Conservation (phyloP, 2,113 vertebrate genomes). For the Talpa occidentalis region DNA sequence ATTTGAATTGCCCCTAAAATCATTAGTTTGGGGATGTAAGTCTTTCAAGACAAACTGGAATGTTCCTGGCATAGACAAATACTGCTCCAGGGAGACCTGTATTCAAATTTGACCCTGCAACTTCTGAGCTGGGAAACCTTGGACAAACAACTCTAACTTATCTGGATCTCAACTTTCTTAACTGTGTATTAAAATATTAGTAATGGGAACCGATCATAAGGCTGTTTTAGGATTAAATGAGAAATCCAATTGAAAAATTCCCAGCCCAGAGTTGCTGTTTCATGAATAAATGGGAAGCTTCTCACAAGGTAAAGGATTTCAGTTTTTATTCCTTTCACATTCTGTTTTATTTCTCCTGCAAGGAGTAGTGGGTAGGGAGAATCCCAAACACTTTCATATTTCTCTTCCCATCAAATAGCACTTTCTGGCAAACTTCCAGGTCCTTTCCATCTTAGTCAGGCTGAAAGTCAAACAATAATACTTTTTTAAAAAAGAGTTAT, state of each 20-base stretch:
- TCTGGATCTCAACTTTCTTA: neutral
- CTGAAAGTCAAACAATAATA: slow-evolving; percentile 54
- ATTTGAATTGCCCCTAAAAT: neutral
- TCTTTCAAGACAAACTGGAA: neutral
- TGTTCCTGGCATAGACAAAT: neutral
- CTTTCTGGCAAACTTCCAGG: slow-evolving; percentile 59
- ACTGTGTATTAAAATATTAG: neutral
- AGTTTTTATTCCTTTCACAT: neutral
- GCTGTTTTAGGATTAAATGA: neutral
- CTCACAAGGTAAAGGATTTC: neutral
- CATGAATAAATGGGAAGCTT: neutral
- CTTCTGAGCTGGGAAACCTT: neutral
- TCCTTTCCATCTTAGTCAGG: slow-evolving; percentile 53
- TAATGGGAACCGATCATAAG: neutral
- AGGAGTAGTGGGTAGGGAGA: neutral
- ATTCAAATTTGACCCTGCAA: neutral
- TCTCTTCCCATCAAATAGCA: slow-evolving; percentile 14
- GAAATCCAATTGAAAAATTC: neutral
- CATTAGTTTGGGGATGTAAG: neutral
- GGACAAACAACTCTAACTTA: neutral
- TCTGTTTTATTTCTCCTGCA: neutral
- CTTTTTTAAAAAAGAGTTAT: too few relatives aligned
- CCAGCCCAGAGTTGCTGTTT: neutral
- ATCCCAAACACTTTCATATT: slow-evolving; percentile 18
- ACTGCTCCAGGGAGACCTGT: neutral